These are phyloP conservation scores for Eolophus roseicapilla DNA, from an alignment of 2,113 vertebrate species.

Conservation along the genomic window DNA sequence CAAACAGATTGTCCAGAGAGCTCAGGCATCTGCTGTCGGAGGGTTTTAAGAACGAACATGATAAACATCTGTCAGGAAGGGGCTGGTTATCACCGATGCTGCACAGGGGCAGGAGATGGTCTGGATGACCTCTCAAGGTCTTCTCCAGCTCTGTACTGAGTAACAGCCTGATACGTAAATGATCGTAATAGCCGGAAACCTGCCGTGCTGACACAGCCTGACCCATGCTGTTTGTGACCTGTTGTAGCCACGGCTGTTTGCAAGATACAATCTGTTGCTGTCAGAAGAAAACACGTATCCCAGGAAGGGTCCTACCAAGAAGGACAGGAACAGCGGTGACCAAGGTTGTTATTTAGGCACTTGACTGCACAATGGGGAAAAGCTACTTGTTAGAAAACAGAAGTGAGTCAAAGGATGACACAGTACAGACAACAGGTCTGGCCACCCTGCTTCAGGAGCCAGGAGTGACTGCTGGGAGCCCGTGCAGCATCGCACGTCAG, in stretches of 20 bases:
- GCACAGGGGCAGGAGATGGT: not conserved
- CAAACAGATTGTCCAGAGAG: not conserved
- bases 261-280: not conserved
- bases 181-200: not conserved
- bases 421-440: not conserved
- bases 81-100: not conserved
- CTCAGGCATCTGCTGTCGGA: not conserved
- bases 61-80: constrained; percentile 36
- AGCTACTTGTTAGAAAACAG: not conserved
- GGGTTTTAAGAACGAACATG: not conserved
- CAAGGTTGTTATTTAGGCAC: not conserved
- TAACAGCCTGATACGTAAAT: not conserved
- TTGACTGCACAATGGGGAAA: not conserved
- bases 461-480: not conserved
- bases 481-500: fast-evolving
- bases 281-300: fast-evolving
- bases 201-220: constrained; percentile 4
- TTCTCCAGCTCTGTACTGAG: not conserved
- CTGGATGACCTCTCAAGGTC: constrained; percentile 43
- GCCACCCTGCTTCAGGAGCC: not conserved
- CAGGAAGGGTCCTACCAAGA: not conserved
- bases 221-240: not conserved
- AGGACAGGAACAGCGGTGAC: not conserved
- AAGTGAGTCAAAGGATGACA: not conserved
- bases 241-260: fast-evolving